A percentile compares a stretch with the other conserved stretches of the same genome.
Conservation (phyloP, 2,797 vertebrate species). For the Tadarida brasiliensis region DNA sequence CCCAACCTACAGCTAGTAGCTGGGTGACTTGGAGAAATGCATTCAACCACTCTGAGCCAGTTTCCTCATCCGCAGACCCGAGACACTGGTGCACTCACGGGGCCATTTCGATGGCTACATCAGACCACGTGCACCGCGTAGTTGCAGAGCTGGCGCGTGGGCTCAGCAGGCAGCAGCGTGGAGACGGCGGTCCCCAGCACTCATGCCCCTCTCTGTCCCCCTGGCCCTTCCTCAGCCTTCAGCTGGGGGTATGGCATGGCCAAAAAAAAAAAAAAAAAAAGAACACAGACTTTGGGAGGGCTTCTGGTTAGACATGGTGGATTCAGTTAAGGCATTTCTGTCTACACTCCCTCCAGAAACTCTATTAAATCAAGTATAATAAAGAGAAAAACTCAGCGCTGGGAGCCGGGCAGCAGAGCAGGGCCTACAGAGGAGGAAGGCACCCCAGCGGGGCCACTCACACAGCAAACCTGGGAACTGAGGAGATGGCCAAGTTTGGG, state of each 20-base stretch:
- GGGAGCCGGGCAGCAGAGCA: not conserved
- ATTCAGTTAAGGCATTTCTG: not conserved
- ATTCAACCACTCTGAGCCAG: not conserved
- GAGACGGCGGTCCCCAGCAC: fast-evolving
- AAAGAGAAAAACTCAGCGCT: not conserved
- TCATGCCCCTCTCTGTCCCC: fast-evolving
- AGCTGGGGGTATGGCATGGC: fast-evolving
- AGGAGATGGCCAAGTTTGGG: not conserved
- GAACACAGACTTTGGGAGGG: fast-evolving
- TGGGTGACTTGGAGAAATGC: not conserved
- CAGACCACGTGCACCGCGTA: fast-evolving
- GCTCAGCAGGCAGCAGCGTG: fast-evolving
- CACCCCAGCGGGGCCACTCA: fast-evolving
- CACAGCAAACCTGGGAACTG: fast-evolving
- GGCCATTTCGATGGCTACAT: fast-evolving
- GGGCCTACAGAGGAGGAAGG: not conserved
- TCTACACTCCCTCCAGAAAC: not conserved
- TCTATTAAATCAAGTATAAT: not conserved
- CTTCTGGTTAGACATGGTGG: not conserved
- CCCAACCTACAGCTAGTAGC: not conserved
- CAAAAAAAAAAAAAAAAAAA: too few species aligned
- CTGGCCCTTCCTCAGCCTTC: not conserved
- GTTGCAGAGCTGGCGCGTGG: fast-evolving
- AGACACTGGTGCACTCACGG: fast-evolving
- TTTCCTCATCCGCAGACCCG: not conserved